These are phyloP conservation scores for Sarcophaga subvicina DNA, from an alignment of 2,888 invertebrate genomes.

Conservation along the genomic window DNA sequence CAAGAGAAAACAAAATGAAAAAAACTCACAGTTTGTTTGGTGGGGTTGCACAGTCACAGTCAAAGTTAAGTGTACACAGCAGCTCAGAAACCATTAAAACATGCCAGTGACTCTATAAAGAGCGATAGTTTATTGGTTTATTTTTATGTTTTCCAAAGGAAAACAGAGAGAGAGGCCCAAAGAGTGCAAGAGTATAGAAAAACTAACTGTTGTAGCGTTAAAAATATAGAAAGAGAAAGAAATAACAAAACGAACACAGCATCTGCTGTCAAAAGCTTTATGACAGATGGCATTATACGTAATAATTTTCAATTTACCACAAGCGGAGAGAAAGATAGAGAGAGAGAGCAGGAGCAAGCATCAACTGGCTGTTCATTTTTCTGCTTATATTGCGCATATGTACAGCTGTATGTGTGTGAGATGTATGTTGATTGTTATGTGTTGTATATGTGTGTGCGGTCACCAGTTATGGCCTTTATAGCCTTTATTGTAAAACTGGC, in stretches of 20 bases:
- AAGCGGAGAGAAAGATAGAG: neutral
- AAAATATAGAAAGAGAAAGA: no score
- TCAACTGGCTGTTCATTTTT: no score
- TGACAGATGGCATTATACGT: constrained; percentile 72
- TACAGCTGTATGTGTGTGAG: neutral
- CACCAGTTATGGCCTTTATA: neutral
- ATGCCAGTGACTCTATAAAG: constrained; percentile 39
- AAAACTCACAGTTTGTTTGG: constrained; percentile 9
- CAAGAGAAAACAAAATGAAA: neutral
- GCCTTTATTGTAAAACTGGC: no score
- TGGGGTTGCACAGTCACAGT: neutral
- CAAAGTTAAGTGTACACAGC: constrained; percentile 16
- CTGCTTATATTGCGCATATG: no score
- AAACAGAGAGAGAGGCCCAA: neutral
- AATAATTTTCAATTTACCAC: constrained; percentile 73
- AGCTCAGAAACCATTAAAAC: constrained; percentile 59
- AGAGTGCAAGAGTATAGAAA: neutral
- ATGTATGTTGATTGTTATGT: neutral
- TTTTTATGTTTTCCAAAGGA: neutral
- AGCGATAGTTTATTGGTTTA: constrained; percentile 39
- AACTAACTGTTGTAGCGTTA: no score
- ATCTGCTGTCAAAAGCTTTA: constrained; percentile 69
- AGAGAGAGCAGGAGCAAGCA: no score
- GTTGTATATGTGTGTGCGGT: constrained; percentile 3
- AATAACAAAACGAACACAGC: constrained; percentile 5